These are phyloP conservation scores for Entelurus aequoreus DNA, from an alignment of 2,113 vertebrate genomes.

Conservation along the genomic window DNA sequence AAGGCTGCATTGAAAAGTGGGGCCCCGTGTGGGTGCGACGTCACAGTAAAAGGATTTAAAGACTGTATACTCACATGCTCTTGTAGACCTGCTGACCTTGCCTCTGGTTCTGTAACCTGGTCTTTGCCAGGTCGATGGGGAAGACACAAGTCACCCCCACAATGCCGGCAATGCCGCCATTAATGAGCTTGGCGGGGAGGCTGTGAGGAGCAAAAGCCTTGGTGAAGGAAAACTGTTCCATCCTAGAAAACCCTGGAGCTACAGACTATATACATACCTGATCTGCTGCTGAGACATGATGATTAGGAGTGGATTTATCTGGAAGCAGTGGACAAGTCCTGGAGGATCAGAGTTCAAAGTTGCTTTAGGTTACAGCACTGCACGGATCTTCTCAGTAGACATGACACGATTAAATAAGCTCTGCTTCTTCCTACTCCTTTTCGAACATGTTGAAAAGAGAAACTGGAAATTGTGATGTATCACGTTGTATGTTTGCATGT, in stretches of 20 bases:
- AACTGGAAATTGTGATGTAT: too few relatives aligned
- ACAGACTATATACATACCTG: slow-evolving; percentile 50
- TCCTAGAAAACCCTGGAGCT: background rate
- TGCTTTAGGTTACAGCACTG: background rate
- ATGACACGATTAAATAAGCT: too few relatives aligned
- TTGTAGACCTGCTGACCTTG: slow-evolving; percentile 77
- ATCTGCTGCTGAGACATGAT: slow-evolving; percentile 78
- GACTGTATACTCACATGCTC: slow-evolving; percentile 72
- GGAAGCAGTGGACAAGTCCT: slow-evolving; percentile 9
- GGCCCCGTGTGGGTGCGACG: too few relatives aligned
- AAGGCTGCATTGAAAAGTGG: too few relatives aligned
- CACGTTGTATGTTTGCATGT: too few relatives aligned
- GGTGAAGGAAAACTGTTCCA: too few relatives aligned
- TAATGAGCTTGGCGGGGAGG: slow-evolving; percentile 82
- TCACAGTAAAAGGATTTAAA: too few relatives aligned
- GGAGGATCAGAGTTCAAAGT: slow-evolving; percentile 1
- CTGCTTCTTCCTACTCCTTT: too few relatives aligned
- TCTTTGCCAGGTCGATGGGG: slow-evolving; percentile 81
- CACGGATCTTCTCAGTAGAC: too few relatives aligned
- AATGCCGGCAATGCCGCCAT: slow-evolving; percentile 80
- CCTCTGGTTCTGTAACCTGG: slow-evolving; percentile 83
- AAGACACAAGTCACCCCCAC: slow-evolving; percentile 83
- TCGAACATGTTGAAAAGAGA: too few relatives aligned
- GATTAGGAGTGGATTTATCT: slow-evolving; percentile 19
- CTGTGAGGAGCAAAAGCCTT: slow-evolving; percentile 44